Percentiles rank a stretch among this genome's conserved stretches.
Conservation (phyloP, 2,888 invertebrate species). For the Conistra vaccinii region DNA sequence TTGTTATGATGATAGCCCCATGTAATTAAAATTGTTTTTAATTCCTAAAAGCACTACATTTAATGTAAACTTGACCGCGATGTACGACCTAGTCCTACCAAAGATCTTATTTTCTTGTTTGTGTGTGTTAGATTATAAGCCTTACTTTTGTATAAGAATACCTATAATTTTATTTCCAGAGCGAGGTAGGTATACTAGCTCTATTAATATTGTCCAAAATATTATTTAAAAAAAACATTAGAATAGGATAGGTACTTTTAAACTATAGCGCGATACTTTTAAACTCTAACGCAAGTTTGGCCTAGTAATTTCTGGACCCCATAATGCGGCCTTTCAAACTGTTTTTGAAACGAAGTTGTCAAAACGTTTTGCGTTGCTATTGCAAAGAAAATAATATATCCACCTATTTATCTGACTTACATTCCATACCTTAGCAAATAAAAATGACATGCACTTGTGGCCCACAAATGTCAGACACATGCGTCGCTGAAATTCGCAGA, state of each 20-base stretch:
- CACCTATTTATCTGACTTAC: not conserved
- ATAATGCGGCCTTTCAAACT: conserved; percentile 36
- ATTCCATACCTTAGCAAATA: conserved; percentile 8
- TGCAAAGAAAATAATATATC: not conserved
- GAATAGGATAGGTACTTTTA: conserved; percentile 29
- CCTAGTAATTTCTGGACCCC: conserved; percentile 38
- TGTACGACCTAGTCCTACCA: conserved; percentile 35
- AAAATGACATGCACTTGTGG: not conserved
- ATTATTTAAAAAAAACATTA: conserved; percentile 19
- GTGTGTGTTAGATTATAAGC: conserved; percentile 24
- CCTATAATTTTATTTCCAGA: conserved; percentile 17
- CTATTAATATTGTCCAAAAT: conserved; percentile 9
- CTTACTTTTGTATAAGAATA: conserved; percentile 32
- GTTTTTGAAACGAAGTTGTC: conserved; percentile 6
- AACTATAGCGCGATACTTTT: conserved; percentile 4
- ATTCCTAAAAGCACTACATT: not conserved
- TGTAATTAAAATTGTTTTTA: not conserved
- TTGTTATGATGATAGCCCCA: conserved; percentile 1
- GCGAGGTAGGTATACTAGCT: not conserved
- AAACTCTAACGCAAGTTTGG: conserved; percentile 32
- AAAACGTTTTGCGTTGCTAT: not conserved
- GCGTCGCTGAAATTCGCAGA: not conserved
- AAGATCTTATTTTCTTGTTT: conserved; percentile 34
- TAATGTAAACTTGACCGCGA: not conserved
- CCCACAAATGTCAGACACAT: conserved; percentile 1